Evolutionary conservation across 30 jellyfish, hydroid and myxozoan species (phyloP), one percentile per base, ranked within the genome.

Genomic region (Catostylus mosaicus): DNA sequence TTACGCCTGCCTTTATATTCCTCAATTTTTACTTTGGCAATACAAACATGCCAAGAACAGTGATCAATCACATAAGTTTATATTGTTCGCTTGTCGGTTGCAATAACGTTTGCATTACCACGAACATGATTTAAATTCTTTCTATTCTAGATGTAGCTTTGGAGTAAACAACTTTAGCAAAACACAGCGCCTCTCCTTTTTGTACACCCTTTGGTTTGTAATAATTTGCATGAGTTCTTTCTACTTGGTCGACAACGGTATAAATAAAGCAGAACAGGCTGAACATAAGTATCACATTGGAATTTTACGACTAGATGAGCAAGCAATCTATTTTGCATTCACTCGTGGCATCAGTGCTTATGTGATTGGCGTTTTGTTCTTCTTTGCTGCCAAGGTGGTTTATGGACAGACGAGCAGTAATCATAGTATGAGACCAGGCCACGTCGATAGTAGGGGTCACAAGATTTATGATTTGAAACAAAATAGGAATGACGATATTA

Each of bases 181-280:
- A 72, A 37, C 73, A 27, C 91, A 81, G 38, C 84, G 91, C 20
- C 57, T 81, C 19, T 60, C 91, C 37, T 73, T 81, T 20, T 34
- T 81, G 61, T 81, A 27, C n/a, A 66, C 84, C 20, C 5, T 81
- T 0, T 66, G 84, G 84, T 52, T 81, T 19, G 66, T 54, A 11
- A 32, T 81, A n/a, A 81, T 73, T 31, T 81, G 70, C 61, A 31
- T 54, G 35, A 11, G 67, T 12, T 35, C 91, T 31, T 35, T 81
- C 3, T 66, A 12, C 32, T 2, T 67, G 0, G 52, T 10, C 19
- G 63, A n/a, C 5, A 38, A 24, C 62, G 54, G 37, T 6, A 30
- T 37, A 26, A 34, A 34, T 1, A 70, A 68, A 40, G 77, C 20
- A 30, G 12, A 52, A 1, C 14, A 46, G 14, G 54, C 54, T 12